Evolutionary conservation across 2,888 invertebrate species (phyloP).

Genomic region (Leptopilina myrica): DNA sequence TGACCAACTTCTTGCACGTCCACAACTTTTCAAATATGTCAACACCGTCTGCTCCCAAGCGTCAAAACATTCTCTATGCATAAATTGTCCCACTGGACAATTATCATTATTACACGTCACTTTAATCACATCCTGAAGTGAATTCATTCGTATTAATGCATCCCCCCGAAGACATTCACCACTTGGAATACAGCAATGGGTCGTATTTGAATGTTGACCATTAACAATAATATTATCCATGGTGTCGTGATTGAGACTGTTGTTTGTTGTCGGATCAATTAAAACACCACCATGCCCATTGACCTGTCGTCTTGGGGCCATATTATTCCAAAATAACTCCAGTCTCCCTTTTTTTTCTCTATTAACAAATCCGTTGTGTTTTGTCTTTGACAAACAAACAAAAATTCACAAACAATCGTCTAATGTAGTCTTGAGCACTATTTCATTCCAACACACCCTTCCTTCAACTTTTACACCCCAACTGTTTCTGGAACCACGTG

Average conservation of each 20-base stretch:
- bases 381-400: not conserved
- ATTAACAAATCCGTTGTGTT: not conserved
- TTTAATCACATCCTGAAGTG: slow-evolving; percentile 88
- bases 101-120: slow-evolving; percentile 97
- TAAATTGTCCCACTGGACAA: slow-evolving; percentile 91
- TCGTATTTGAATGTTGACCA: slow-evolving; percentile 74
- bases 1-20: slow-evolving; percentile 95
- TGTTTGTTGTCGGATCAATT: slow-evolving; percentile 44
- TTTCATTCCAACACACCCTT: slow-evolving; percentile 8
- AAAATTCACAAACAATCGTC: slow-evolving; percentile 33
- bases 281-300: slow-evolving; percentile 66
- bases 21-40: slow-evolving; percentile 92
- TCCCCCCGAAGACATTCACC: slow-evolving; percentile 87
- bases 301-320: slow-evolving; percentile 74
- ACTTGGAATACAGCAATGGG: slow-evolving; percentile 88
- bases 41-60: slow-evolving; percentile 94
- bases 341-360: not conserved
- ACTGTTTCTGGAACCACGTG: slow-evolving; percentile 25
- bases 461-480: not conserved
- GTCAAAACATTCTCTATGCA: slow-evolving; percentile 98
- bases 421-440: slow-evolving; percentile 4
- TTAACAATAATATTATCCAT: slow-evolving; percentile 65
- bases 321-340: slow-evolving; percentile 48
- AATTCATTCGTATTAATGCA: slow-evolving; percentile 81
- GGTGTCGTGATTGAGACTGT: slow-evolving; percentile 57